These are phyloP conservation scores for Beroe forskalii DNA, from an alignment of 37 sponge, comb jelly and placozoan genomes.

Conservation along the genomic window DNA sequence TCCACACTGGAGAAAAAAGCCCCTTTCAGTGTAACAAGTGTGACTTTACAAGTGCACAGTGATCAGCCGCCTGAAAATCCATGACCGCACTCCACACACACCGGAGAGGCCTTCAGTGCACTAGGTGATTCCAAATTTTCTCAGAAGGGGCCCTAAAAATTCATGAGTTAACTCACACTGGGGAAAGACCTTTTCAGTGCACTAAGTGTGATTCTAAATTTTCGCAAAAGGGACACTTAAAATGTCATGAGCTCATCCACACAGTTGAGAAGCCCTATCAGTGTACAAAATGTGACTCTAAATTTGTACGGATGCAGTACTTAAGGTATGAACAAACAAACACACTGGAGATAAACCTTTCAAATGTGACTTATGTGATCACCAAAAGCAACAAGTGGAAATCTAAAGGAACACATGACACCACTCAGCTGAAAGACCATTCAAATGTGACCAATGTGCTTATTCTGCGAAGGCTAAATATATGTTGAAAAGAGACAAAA, in stretches of 20 bases:
- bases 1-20: neutral
- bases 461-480: neutral
- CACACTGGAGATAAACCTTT: slow-evolving; percentile 35
- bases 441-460: slow-evolving; percentile 18
- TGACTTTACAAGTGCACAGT: neutral
- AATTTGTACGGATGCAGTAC: neutral
- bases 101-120: too few species aligned
- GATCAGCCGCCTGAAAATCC: neutral
- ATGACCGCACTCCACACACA: too few species aligned
- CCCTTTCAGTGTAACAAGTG: neutral
- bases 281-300: neutral
- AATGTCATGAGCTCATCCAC: neutral
- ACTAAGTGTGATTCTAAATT: neutral
- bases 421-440: slow-evolving; percentile 38
- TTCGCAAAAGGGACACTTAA: neutral
- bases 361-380: neutral
- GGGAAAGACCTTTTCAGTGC: too few species aligned
- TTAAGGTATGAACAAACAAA: neutral
- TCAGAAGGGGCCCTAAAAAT: too few species aligned
- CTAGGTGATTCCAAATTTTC: too few species aligned
- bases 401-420: neutral
- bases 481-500: neutral
- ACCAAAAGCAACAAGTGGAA: neutral
- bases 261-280: neutral
- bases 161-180: neutral